Evolutionary conservation across 2,797 vertebrate species (phyloP).

Genomic region (Lophius americanus): DNA sequence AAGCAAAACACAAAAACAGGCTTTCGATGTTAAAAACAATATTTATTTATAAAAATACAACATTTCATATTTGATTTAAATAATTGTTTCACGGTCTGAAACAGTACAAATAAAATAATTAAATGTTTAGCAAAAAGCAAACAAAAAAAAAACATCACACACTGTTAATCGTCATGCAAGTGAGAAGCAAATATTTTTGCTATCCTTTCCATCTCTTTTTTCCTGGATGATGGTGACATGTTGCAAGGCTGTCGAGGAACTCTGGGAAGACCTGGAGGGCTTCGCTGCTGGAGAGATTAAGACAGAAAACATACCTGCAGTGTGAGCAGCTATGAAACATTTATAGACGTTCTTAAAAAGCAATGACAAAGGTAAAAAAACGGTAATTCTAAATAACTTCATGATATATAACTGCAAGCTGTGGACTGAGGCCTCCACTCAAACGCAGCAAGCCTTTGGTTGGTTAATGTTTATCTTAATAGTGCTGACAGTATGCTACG

Average conservation of each 20-base stretch:
- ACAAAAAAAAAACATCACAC: not conserved
- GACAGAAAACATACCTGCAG: not conserved
- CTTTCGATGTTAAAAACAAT: slow-evolving; percentile 3
- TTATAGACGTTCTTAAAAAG: not conserved
- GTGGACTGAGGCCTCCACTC: not conserved
- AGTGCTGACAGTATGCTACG: not conserved
- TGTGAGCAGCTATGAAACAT: not conserved
- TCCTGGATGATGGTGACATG: slow-evolving; percentile 72
- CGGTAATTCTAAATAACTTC: too few species aligned
- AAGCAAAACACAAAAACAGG: not conserved
- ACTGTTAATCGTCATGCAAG: slow-evolving; percentile 64
- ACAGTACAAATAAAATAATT: not conserved
- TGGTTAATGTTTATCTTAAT: not conserved
- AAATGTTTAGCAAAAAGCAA: not conserved
- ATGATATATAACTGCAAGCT: too few species aligned
- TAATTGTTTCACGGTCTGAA: slow-evolving; percentile 27
- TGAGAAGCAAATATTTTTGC: slow-evolving; percentile 81
- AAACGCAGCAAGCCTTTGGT: slow-evolving; percentile 1
- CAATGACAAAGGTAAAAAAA: too few species aligned
- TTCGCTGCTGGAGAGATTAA: slow-evolving; percentile 50
- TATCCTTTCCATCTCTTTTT: slow-evolving; percentile 80
- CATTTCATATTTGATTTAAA: slow-evolving; percentile 51
- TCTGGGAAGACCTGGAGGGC: slow-evolving; percentile 34
- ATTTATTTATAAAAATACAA: slow-evolving; percentile 74
- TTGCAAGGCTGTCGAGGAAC: slow-evolving; percentile 55